Conservation (phyloP, 2,797 vertebrate genomes). For the Enteromius paludinosus region DNA sequence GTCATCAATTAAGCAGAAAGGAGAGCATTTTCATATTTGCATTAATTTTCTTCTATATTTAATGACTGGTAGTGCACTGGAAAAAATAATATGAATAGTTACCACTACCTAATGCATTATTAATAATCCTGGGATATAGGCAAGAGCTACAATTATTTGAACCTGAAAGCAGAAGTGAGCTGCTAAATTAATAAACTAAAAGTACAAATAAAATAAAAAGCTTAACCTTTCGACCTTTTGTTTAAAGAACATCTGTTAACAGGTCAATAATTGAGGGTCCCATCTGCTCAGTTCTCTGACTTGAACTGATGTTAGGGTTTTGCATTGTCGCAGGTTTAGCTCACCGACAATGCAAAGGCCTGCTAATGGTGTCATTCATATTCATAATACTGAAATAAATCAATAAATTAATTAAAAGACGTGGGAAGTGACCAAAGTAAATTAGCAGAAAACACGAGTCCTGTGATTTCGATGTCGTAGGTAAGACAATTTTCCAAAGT, state of each 20-base stretch:
- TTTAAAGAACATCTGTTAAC: not conserved
- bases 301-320: not conserved
- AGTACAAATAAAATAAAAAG: slow-evolving; percentile 4
- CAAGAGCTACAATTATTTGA: slow-evolving; percentile 12
- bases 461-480: slow-evolving; percentile 27
- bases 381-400: not conserved
- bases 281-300: not conserved
- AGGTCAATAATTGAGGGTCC: not conserved
- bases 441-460: slow-evolving; percentile 19
- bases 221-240: not conserved
- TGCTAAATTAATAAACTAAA: not conserved
- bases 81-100: slow-evolving; percentile 21
- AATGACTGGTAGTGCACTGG: slow-evolving; percentile 18
- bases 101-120: slow-evolving; percentile 43
- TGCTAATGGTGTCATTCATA: not conserved
- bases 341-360: not conserved
- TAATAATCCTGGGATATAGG: slow-evolving; percentile 30
- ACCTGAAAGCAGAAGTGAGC: slow-evolving; percentile 12
- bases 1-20: slow-evolving; percentile 57
- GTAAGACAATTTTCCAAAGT: not conserved
- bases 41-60: slow-evolving; percentile 40
- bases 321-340: not conserved
- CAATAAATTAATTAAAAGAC: not conserved
- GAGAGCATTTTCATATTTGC: slow-evolving; percentile 40
- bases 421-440: slow-evolving; percentile 14